phyloP scores from a whole-genome alignment of 2,888 invertebrate species.

The Eristalinus aeneus region DNA sequence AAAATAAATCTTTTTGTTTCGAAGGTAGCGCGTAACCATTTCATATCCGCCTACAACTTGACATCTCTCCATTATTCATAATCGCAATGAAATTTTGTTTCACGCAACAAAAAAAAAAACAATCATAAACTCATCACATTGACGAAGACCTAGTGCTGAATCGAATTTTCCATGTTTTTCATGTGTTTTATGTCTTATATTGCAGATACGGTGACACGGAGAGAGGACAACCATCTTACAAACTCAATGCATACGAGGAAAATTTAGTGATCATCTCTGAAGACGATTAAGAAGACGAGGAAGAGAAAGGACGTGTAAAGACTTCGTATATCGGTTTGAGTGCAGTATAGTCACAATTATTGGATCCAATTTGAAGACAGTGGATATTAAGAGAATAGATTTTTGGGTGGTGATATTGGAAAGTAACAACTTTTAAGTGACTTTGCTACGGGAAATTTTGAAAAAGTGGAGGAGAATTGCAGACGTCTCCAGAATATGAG shows the following conservation, averaged over 20 bases:
- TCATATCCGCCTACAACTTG: slow-evolving; percentile 25
- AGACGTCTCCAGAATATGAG: slow-evolving; percentile 78
- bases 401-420: slow-evolving; percentile 5
- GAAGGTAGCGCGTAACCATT: slow-evolving; percentile 31
- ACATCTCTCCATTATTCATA: slow-evolving; percentile 41
- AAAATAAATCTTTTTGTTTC: slow-evolving; percentile 48
- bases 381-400: slow-evolving; percentile 20
- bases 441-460: slow-evolving; percentile 47
- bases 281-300: neutral
- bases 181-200: slow-evolving; percentile 2
- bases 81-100: slow-evolving; percentile 32
- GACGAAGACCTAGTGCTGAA: slow-evolving; percentile 11
- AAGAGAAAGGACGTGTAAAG: neutral
- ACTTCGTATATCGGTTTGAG: neutral
- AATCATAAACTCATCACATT: neutral
- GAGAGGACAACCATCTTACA: neutral
- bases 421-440: slow-evolving; percentile 33
- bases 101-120: neutral
- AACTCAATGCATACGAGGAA: slow-evolving; percentile 28
- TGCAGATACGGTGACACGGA: slow-evolving; percentile 20
- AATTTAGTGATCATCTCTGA: neutral
- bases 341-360: neutral
- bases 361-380: neutral
- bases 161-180: slow-evolving; percentile 8
- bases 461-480: slow-evolving; percentile 78